phyloP scores from a whole-genome alignment of 35 echinoderm and acorn worm species.

The Antedon bifida region DNA sequence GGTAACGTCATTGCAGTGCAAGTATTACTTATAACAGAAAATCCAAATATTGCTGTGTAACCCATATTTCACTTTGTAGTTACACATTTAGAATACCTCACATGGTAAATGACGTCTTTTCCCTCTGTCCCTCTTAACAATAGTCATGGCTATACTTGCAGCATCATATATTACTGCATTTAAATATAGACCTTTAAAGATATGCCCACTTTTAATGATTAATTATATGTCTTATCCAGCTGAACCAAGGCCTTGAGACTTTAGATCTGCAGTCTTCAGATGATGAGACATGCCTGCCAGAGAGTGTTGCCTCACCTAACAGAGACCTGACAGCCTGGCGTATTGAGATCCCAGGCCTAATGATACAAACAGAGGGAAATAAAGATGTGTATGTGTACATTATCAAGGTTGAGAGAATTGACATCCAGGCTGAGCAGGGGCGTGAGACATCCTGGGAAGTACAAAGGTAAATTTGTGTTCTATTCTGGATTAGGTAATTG shows the following conservation, averaged over 20 bases:
- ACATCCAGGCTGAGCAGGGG: slow-evolving; percentile 48
- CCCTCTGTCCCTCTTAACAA: no score
- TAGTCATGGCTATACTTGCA: no score
- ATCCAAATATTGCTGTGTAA: no score
- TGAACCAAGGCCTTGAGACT: neutral
- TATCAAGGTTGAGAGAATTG: slow-evolving; percentile 68
- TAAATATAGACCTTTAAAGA: no score
- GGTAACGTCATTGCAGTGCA: no score
- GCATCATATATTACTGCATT: no score
- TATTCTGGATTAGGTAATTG: no score
- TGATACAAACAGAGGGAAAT: slow-evolving; percentile 34
- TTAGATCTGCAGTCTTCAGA: neutral
- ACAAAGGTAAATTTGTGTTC: slow-evolving; percentile 60
- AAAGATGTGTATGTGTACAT: slow-evolving; percentile 59
- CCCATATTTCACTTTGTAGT: no score
- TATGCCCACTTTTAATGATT: no score
- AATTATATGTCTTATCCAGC: neutral
- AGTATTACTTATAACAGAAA: no score
- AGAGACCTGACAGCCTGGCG: slow-evolving; percentile 85
- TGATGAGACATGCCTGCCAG: neutral
- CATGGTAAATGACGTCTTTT: no score
- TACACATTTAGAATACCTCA: no score
- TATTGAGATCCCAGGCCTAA: slow-evolving; percentile 58
- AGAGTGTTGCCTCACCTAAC: slow-evolving; percentile 39
- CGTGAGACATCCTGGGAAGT: slow-evolving; percentile 76